Base-by-base conservation (phyloP, 2,888 invertebrate genomes). In the Drosophila mayaguana region DNA sequence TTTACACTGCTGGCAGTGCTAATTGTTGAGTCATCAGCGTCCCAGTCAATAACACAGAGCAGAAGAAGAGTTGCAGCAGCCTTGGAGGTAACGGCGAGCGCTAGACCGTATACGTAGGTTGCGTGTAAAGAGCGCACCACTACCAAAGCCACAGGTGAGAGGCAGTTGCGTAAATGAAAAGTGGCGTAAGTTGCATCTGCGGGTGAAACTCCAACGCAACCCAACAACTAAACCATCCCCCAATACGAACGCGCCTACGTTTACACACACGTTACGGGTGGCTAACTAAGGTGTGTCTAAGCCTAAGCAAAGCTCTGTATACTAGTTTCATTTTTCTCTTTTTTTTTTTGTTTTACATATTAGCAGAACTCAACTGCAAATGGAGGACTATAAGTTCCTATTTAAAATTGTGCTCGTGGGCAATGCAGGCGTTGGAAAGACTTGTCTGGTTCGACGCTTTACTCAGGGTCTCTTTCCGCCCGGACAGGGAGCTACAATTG, bases 351-450 rank as follows among this genome's bases (percentile, higher is more conserved):
- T 14, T 20, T 18, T 20, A 55, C 18, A 18, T 42, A 3, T 20
- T 11, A 43, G 34, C 48, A 50, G 22, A 67, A 42, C 38, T 38
- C 14, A 12, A 42, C 46, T 46, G 34, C 36, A 50, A 63, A 98
- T 98, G 98, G 98, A 98, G 94, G 99, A 99, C 94, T 99, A 99
- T 94, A 99, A 98, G 94, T 99, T 98, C 95, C 95, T 99, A 85
- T 99, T 99, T 93, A 99, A 99, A 96, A 98, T 99, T 88, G 99
- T 99, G 78, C 94, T 99, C 78, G 98, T 99, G 81, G 99, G 99
- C 59, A 99, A 99, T 94, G 98, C 99, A 80, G 99, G 99, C 64
- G 99, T 99, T 78, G 99, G 99, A 25, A 99, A 99, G 94, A 99
- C 99, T 60, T 99, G 99, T 93, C 95, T 99, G 63, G 99, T 99